These are phyloP conservation scores for Sarcophaga bullata DNA, from an alignment of 1,140 invertebrate genomes.

Conservation along the genomic window DNA sequence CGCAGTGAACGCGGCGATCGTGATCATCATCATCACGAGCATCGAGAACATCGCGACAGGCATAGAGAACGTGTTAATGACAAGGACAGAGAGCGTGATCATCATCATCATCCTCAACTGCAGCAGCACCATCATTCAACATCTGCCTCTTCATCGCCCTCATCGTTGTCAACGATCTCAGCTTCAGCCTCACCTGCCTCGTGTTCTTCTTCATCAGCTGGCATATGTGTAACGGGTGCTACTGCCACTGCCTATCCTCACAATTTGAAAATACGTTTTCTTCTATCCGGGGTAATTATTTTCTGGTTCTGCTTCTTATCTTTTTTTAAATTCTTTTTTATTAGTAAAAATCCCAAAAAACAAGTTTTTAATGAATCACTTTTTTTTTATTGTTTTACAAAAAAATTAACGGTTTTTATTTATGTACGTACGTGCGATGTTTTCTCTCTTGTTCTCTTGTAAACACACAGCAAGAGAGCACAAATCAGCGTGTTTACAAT, in stretches of 20 bases:
- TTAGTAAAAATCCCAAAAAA: too few species aligned
- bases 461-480: too few species aligned
- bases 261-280: constrained; percentile 66
- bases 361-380: too few species aligned
- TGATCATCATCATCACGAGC: constrained; percentile 53
- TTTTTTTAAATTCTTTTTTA: background rate
- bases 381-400: too few species aligned
- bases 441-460: too few species aligned
- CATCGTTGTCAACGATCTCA: constrained; percentile 60
- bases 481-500: too few species aligned
- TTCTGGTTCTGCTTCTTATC: background rate
- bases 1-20: constrained; percentile 41
- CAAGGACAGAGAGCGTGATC: constrained; percentile 48
- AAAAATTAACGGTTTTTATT: too few species aligned
- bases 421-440: too few species aligned
- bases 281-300: constrained; percentile 63
- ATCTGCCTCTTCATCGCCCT: constrained; percentile 61
- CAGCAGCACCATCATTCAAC: constrained; percentile 58
- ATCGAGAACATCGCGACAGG: constrained; percentile 45
- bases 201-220: constrained; percentile 53
- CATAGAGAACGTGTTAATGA: constrained; percentile 50
- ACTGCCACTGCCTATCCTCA: constrained; percentile 63
- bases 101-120: constrained; percentile 27
- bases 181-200: constrained; percentile 60
- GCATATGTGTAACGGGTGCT: constrained; percentile 47